These are phyloP conservation scores for Popillia japonica DNA, from an alignment of 1,140 invertebrate species.

Conservation along the genomic window DNA sequence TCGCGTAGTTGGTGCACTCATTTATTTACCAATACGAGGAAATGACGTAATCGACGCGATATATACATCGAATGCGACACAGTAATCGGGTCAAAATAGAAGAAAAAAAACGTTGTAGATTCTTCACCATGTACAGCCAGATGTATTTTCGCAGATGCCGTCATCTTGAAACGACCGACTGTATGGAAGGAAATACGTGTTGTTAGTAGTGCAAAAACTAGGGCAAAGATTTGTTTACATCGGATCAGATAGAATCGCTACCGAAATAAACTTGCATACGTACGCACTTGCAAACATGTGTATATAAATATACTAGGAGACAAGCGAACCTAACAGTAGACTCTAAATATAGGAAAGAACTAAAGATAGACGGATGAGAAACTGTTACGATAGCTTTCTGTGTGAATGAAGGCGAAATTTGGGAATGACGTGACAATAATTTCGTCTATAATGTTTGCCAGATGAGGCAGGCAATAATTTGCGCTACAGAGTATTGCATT, in stretches of 20 bases:
- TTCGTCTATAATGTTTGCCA: too few relatives aligned
- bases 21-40: neutral
- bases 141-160: neutral
- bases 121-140: neutral
- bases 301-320: constrained; percentile 19
- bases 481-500: too few relatives aligned
- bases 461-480: too few relatives aligned
- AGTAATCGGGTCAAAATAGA: constrained; percentile 11
- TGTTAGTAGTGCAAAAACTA: constrained; percentile 21
- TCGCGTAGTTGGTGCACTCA: neutral
- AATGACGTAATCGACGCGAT: neutral
- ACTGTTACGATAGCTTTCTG: constrained; percentile 27
- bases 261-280: constrained; percentile 27
- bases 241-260: neutral
- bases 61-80: neutral
- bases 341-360: constrained; percentile 20
- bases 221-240: constrained; percentile 35
- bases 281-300: neutral
- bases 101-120: neutral
- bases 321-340: constrained; percentile 15
- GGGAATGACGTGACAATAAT: neutral
- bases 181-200: constrained; percentile 16
- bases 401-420: constrained; percentile 23
- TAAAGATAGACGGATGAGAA: constrained; percentile 28
- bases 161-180: neutral